phyloP scores from a whole-genome alignment of 1,140 invertebrate species.

The Phymorhynchus buccinoides region DNA sequence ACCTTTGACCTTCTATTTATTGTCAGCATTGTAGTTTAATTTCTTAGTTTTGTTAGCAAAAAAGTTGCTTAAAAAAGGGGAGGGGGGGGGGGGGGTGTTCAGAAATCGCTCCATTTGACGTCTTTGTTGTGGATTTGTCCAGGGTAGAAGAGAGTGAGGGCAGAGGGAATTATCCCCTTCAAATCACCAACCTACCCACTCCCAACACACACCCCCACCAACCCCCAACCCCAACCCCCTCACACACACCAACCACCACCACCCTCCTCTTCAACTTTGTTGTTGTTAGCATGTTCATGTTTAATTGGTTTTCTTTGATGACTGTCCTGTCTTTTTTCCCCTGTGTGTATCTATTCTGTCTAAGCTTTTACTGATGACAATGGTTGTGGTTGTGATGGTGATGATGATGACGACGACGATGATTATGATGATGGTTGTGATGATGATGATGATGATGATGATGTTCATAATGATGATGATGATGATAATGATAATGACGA shows the following conservation, averaged over 20 bases:
- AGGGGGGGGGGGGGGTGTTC: not conserved
- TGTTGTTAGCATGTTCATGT: not conserved
- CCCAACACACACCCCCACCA: no score
- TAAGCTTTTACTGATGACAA: no score
- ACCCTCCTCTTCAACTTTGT: not conserved
- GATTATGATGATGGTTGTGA: no score
- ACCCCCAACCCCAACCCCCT: not conserved
- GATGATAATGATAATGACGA: no score
- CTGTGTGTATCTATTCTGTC: no score
- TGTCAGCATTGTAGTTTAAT: not conserved
- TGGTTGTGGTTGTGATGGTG: no score
- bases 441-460: no score
- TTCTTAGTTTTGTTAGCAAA: no score
- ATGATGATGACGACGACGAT: no score
- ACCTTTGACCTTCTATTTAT: not conserved
- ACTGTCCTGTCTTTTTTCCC: not conserved
- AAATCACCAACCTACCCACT: not conserved
- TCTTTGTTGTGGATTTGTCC: not conserved
- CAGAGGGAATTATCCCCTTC: no score
- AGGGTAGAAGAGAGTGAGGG: not conserved
- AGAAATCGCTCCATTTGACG: not conserved
- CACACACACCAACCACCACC: not conserved
- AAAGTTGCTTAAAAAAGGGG: no score
- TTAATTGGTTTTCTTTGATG: not conserved
- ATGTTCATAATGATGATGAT: no score